Conservation (phyloP, 2,113 vertebrate species). For the Percopsis transmontana region DNA sequence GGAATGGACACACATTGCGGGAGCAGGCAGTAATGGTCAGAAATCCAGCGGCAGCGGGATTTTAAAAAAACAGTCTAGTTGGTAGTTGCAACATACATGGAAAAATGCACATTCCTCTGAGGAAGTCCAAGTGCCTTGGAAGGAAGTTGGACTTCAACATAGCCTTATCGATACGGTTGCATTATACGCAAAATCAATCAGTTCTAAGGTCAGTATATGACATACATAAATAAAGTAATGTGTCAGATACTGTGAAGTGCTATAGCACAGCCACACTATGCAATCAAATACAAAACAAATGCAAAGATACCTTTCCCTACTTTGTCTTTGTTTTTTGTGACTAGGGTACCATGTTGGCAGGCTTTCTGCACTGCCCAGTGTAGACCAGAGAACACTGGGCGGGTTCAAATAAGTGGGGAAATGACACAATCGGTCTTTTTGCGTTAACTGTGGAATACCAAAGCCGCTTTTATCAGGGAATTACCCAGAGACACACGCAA, state of each 20-base stretch:
- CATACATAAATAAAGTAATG: background rate
- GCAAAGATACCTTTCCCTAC: too few relatives aligned
- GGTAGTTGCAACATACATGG: too few relatives aligned
- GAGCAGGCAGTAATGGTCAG: too few relatives aligned
- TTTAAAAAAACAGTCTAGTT: too few relatives aligned
- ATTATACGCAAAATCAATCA: slow-evolving; percentile 13
- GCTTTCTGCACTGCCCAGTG: too few relatives aligned
- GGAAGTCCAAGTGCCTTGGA: slow-evolving; percentile 20
- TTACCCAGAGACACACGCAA: background rate
- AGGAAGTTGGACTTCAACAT: background rate
- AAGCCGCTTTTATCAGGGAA: background rate
- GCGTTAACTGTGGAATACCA: background rate
- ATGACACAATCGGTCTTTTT: background rate
- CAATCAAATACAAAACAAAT: too few relatives aligned
- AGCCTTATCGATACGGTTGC: background rate
- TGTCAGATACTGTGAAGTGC: too few relatives aligned
- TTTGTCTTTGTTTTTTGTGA: too few relatives aligned
- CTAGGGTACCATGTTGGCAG: too few relatives aligned
- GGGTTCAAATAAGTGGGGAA: background rate
- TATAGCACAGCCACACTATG: background rate
- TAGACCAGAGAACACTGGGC: background rate
- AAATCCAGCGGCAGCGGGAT: too few relatives aligned
- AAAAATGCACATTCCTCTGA: slow-evolving; percentile 8
- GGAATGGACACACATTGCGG: too few relatives aligned
- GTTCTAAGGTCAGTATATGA: background rate